Conservation (phyloP, 2,888 invertebrate genomes). For the Siphonodentalium dalli region DNA sequence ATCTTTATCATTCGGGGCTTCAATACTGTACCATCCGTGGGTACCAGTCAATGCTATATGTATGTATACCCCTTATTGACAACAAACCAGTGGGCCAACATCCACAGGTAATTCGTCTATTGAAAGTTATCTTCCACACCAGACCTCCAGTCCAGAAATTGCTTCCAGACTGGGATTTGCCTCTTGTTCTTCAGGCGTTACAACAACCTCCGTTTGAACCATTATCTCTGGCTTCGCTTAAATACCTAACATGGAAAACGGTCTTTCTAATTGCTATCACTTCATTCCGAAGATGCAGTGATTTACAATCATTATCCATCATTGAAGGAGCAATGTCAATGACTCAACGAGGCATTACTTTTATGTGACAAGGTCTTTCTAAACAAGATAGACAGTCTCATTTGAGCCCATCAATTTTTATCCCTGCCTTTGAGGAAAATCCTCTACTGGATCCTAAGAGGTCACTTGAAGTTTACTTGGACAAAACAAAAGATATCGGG, state of each 20-base stretch:
- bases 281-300: background rate
- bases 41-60: constrained; percentile 8
- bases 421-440: no score
- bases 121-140: constrained; percentile 9
- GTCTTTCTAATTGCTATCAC: constrained; percentile 5
- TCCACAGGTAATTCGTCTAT: background rate
- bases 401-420: no score
- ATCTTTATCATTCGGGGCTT: background rate
- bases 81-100: background rate
- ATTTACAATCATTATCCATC: background rate
- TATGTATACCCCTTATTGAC: background rate
- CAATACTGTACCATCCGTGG: constrained; percentile 7
- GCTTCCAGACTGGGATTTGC: constrained; percentile 14
- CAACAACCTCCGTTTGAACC: constrained; percentile 6
- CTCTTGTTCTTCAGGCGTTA: background rate
- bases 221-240: background rate
- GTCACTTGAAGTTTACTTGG: no score
- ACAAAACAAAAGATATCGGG: no score
- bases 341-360: background rate
- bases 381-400: constrained; percentile 11
- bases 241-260: background rate
- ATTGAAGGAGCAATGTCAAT: background rate
- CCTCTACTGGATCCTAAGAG: no score
- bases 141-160: constrained; percentile 3
- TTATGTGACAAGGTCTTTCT: constrained; percentile 1